These are phyloP conservation scores for Latheticus oryzae DNA, from an alignment of 2,888 invertebrate genomes.

Conservation along the genomic window DNA sequence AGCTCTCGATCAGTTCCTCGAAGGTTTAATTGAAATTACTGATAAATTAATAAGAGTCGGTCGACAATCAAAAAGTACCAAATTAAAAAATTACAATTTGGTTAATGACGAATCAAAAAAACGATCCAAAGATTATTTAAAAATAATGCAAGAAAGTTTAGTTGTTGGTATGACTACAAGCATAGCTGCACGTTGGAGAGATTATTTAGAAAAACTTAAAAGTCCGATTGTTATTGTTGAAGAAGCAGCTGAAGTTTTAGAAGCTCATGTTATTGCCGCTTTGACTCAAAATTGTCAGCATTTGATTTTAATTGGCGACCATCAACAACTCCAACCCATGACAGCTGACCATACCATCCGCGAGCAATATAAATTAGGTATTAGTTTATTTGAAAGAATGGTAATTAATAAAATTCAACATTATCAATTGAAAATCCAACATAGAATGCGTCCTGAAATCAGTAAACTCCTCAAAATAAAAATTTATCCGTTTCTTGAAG, in stretches of 20 bases:
- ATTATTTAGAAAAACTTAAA: slow-evolving; percentile 71
- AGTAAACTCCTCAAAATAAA: slow-evolving; percentile 71
- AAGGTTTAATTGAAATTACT: slow-evolving; percentile 73
- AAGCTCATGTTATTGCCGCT: slow-evolving; percentile 83
- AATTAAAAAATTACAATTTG: slow-evolving; percentile 68
- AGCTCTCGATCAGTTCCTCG: slow-evolving; percentile 87
- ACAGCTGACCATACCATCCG: slow-evolving; percentile 43
- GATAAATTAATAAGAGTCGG: slow-evolving; percentile 76
- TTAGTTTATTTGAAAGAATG: slow-evolving; percentile 66
- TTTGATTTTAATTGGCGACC: slow-evolving; percentile 82
- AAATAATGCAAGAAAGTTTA: slow-evolving; percentile 67
- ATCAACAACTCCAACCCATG: slow-evolving; percentile 29
- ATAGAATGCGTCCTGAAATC: slow-evolving; percentile 81
- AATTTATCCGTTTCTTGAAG: slow-evolving; percentile 74
- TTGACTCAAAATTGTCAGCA: slow-evolving; percentile 81
- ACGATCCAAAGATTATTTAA: slow-evolving; percentile 67
- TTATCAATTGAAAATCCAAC: slow-evolving; percentile 70
- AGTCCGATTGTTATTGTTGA: slow-evolving; percentile 84
- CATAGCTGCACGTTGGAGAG: slow-evolving; percentile 76
- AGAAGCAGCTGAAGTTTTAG: slow-evolving; percentile 90
- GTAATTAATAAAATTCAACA: slow-evolving; percentile 68
- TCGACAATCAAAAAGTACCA: slow-evolving; percentile 73
- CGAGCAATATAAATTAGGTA: slow-evolving; percentile 9
- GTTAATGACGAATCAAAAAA: slow-evolving; percentile 14
- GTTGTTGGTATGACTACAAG: slow-evolving; percentile 84